Evolutionary conservation across 2,113 vertebrate species (phyloP).

Genomic region (Onychorhynchus coronatus): DNA sequence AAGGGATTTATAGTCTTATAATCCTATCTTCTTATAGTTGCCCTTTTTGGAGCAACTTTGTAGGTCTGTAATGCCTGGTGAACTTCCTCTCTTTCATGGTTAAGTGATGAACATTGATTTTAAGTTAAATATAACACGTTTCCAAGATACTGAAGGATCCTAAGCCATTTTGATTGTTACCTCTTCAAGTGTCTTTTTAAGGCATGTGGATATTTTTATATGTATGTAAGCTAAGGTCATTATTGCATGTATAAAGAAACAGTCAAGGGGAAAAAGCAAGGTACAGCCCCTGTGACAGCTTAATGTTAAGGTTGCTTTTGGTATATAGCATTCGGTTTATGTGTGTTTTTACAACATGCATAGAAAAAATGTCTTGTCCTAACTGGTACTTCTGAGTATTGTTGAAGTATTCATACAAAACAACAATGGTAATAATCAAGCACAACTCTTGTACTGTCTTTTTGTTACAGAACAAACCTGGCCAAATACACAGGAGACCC

Average conservation of each 20-base stretch:
- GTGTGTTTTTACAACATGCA: neutral
- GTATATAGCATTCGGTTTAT: neutral
- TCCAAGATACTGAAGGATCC: neutral
- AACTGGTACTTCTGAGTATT: neutral
- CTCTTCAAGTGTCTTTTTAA: neutral
- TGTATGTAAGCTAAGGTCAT: neutral
- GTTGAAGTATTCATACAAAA: neutral
- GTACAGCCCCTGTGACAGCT: neutral
- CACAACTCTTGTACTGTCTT: neutral
- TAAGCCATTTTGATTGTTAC: neutral
- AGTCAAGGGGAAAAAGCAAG: neutral
- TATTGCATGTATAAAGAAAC: neutral
- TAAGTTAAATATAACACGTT: neutral
- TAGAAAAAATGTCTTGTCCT: neutral
- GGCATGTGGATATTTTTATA: neutral
- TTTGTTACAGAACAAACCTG: slow-evolving; percentile 78
- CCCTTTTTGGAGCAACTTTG: neutral
- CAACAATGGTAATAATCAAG: neutral
- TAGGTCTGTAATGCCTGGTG: neutral
- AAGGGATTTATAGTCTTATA: neutral
- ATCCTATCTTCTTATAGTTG: neutral
- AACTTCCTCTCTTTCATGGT: neutral
- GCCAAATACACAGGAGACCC: slow-evolving; percentile 80
- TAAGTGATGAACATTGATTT: neutral
- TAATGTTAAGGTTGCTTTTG: neutral